Conservation (phyloP, 2,888 invertebrate genomes). For the Sarcophaga rosellei region DNA sequence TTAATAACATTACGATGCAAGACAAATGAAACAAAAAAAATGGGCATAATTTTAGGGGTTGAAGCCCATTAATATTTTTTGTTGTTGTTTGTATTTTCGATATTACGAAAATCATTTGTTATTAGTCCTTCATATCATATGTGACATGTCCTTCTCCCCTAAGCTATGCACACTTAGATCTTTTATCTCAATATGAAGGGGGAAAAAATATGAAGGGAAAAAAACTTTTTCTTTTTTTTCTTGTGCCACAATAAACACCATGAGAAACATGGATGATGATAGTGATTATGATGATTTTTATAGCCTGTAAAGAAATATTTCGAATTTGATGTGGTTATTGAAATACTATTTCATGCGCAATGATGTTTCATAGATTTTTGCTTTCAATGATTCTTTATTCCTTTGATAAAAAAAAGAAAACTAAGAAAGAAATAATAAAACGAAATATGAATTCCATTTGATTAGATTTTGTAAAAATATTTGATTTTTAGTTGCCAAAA, state of each 20-base stretch:
- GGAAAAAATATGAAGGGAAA: too few relatives aligned
- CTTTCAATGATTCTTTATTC: constrained; percentile 3
- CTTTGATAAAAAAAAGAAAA: neutral
- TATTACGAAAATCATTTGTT: too few relatives aligned
- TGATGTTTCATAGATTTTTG: neutral
- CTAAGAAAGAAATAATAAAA: neutral
- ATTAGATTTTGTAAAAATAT: constrained; percentile 55
- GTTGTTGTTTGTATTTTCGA: too few relatives aligned
- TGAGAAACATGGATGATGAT: neutral
- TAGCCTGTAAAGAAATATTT: constrained; percentile 49
- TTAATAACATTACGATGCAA: too few relatives aligned
- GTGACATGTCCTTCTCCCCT: too few relatives aligned
- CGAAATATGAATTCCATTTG: constrained; percentile 50
- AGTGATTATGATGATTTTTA: constrained; percentile 17
- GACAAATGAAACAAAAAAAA: too few relatives aligned
- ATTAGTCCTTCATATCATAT: too few relatives aligned
- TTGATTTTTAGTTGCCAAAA: constrained; percentile 19
- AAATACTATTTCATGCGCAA: constrained; percentile 8
- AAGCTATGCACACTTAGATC: too few relatives aligned
- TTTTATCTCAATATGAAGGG: too few relatives aligned
- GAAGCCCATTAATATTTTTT: too few relatives aligned
- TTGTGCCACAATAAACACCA: constrained; percentile 9
- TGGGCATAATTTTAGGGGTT: too few relatives aligned
- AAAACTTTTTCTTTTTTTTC: too few relatives aligned
- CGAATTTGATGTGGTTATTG: constrained; percentile 25